Evolutionary conservation across 1,140 invertebrate genomes (phyloP), one percentile per base, ranked within the genome.

Genomic region (Hypothenemus hampei): DNA sequence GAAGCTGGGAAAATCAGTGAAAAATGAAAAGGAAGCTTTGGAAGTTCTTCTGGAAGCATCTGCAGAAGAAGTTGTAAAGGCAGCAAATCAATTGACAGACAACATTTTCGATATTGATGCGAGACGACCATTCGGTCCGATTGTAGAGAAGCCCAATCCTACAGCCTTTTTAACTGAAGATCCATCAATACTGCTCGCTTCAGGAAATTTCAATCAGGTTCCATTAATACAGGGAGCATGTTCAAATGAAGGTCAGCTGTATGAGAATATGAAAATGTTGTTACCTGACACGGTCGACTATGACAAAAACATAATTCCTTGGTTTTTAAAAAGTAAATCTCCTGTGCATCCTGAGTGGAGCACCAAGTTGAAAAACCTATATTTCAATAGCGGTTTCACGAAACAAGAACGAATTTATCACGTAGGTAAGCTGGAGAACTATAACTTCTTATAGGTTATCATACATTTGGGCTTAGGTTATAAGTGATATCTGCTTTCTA

Each of bases 21-120:
- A 46, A 4, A 57, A 43, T 24, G 59, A 61, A 6, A 51, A 37
- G 24, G 46, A 48, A 35, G 59, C 59, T 36, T 50, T 76, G 2
- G 52, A 73, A 10, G 76, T 75, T 61, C 62, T 83, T 6, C 65
- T 65, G 67, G 73, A 65, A 4, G 21, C 76, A 29, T 66, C 75
- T 11, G 64, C 71, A 20, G 37, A 58, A 7, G 55, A 74, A 26
- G 61, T 81, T 19, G 59, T 72, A 4, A 59, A 65, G 54, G 57
- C 57, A 11, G 52, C 60, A 40, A 45, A 55, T 7, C 45, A 48
- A 39, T 36, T 65, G 10, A 13, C 23, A 7, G 57, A 58, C 45
- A 64, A 65, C 61, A 54, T 41, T 33, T 11, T 33, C 3, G 33
- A 46, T 11, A 21, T 15, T 5, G 5, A 18, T 18, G 6, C 13